Base-by-base conservation (phyloP, 1,140 invertebrate genomes). In the Trichonephila clavipes region DNA sequence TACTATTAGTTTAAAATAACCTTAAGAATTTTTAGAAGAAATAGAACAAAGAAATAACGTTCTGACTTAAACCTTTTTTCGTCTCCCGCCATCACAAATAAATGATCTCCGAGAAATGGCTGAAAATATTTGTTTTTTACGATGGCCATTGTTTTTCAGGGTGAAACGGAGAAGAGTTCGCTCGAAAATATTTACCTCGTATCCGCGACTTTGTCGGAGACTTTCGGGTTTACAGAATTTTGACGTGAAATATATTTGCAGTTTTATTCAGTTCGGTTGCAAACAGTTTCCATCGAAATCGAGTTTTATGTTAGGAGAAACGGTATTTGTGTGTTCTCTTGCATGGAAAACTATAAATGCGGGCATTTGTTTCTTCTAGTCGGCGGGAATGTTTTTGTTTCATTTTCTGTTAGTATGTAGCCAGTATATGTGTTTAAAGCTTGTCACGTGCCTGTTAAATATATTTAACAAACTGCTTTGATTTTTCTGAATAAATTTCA, bases 41-140 rank as follows among this genome's bases (percentile, higher is more conserved):
- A 40, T 40, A 40, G 34, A 40, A 10, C 51, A 10, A 51, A 51
- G 8, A 28, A 69, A 69, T 69, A 69, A 8, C 24, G 1, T 12
- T 2, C 6, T 44, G 69, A 90, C 88, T 81, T 81, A 90, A 19
- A 61, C 88, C 88, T 61, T 16, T 90, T 61, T 61, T 21, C 69
- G 2, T 0, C 24, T n/a, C 2, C 5, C 44, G 0, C 19, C 40
- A 18, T 8, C 34, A 34, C 21, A n/a, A 61, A 81, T 40, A 90
- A 90, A 81, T 90, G 64, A 90, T 90, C 64, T 69, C 58, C 58
- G 24, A 24, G 24, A 61, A 88, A 81, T 61, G 72, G 88, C 44
- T 34, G 69, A 90, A 90, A 90, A 90, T 90, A 90, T 90, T 90
- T 81, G 88, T 90, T 90, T 90, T 90, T 90, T 90, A 90, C 88